Base-by-base conservation (phyloP, 2,888 invertebrate species). In the Myopa testacea region DNA sequence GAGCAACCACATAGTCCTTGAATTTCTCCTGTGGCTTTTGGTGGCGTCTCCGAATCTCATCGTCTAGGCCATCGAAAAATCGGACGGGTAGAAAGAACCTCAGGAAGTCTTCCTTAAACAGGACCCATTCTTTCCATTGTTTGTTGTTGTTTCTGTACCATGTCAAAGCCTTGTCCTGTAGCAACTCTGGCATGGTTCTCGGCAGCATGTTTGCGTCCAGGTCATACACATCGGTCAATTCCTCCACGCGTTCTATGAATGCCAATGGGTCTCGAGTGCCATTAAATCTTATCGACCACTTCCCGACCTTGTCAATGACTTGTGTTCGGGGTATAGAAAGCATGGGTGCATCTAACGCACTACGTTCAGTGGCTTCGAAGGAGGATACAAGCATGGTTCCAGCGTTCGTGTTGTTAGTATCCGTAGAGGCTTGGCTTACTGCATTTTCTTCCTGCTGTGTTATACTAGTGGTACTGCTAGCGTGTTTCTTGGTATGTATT, bases 161-260 rank as follows among this genome's bases (percentile, higher is more conserved):
- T 69, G n/a, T 6, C 50, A 69, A 16, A 4, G 69, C 69, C 40
- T 69, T 69, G 19, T 69, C 69, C 16, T 69, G 37, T 16, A 69
- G 50, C 19, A 69, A 40, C 50, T 69, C 50, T 19, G 69, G 69
- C 50, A 69, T 45, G 19, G 69, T 45, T 45, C 19, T 69, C 8
- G 50, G n/a, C 16, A 69, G 16, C 38, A 69, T 45, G 50, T 69
- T 40, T 16, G 16, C n/a, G 16, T 38, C 45, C 16, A 69, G 40
- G 6, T 40, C 69, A n/a, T 69, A 69, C 6, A 38, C 45, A 19
- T 69, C 40, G 0, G 45, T 14, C 19, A 69, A 69, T 69, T 69
- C 69, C 38, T 69, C 69, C 40, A 69, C 19, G 45, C 69, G 40
- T 45, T 69, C 69, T 7, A 69, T 69, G 50, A 69, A 69, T 58